Evolutionary conservation across 2,888 invertebrate genomes (phyloP), one percentile per base, ranked within the genome.

Genomic region (Leucoma salicis): DNA sequence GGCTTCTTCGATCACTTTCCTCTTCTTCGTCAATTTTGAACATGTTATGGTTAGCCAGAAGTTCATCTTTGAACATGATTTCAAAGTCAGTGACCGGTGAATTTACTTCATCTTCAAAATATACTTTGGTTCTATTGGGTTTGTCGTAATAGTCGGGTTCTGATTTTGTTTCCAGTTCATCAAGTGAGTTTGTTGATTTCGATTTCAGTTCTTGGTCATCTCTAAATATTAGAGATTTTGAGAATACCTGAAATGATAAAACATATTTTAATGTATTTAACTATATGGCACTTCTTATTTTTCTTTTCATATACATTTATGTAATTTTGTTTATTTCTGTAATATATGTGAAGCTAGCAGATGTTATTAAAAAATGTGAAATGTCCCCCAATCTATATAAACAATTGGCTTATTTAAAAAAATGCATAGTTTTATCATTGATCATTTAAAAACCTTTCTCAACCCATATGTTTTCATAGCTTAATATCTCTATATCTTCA

Each of bases 11-110:
- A n/a, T 85, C 81, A 39, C 72, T 76, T 54, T 86, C 87, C 46
- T 87, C 89, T 63, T 90, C 90, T 65, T 85, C 85, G 18, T 89
- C 90, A 14, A 90, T 90, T 55, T 90, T 89, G 45, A 87, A 89
- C 76, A 90, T 90, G 28, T 83, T 81, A 39, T 84, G 71, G 27
- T 73, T 76, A 1, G 78, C 68, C 1, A 80, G 46, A 0, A 90
- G 71, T 66, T 90, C 90, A 48, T 90, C 90, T 71, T 90, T 89
- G 64, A 90, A 90, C 90, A 90, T 90, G 1, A 90, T 90, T 70
- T 90, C 90, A 37, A 90, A 90, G 65, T 90, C 90, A 1, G 90
- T 88, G 2, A 90, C 83, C 0, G 87, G 88, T 0, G 87, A 86
- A 38, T 90, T 81, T 0, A 88, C 81, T 67, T 90, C 89, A 24